A percentile compares a stretch with the other conserved stretches of the same genome.
Conservation (phyloP, 2,888 invertebrate species). For the Chaitophorus viminalis region DNA sequence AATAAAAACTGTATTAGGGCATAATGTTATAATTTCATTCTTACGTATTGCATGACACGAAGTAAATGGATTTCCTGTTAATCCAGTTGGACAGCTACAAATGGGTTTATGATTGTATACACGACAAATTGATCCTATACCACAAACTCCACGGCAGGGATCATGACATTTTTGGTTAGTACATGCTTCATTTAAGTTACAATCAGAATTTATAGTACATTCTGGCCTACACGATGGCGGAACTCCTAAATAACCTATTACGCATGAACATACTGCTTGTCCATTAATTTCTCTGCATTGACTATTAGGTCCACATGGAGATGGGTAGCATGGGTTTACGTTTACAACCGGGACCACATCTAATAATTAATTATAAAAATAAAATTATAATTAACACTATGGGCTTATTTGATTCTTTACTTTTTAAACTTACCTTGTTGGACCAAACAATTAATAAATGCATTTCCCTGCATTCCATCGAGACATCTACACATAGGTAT, state of each 20-base stretch:
- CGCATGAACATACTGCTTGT: constrained; percentile 69
- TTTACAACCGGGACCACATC: constrained; percentile 60
- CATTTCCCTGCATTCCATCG: constrained; percentile 68
- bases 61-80: constrained; percentile 69
- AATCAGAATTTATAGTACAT: constrained; percentile 69
- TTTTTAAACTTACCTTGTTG: constrained; percentile 38
- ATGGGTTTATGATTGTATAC: constrained; percentile 71
- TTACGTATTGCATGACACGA: constrained; percentile 72
- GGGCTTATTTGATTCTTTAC: constrained; percentile 10
- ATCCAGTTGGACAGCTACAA: constrained; percentile 67
- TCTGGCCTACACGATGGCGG: constrained; percentile 69
- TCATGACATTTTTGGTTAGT: constrained; percentile 70
- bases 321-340: constrained; percentile 69
- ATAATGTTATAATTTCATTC: not conserved
- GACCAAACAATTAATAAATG: constrained; percentile 71
- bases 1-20: too few species aligned
- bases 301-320: constrained; percentile 70
- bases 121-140: constrained; percentile 69
- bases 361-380: constrained; percentile 11
- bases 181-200: constrained; percentile 69
- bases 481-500: constrained; percentile 69
- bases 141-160: constrained; percentile 71
- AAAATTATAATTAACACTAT: not conserved
- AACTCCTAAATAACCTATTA: constrained; percentile 68
- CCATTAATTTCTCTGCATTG: constrained; percentile 68